phyloP scores from a whole-genome alignment of 2,888 invertebrate genomes.

The Dioctria linearis region DNA sequence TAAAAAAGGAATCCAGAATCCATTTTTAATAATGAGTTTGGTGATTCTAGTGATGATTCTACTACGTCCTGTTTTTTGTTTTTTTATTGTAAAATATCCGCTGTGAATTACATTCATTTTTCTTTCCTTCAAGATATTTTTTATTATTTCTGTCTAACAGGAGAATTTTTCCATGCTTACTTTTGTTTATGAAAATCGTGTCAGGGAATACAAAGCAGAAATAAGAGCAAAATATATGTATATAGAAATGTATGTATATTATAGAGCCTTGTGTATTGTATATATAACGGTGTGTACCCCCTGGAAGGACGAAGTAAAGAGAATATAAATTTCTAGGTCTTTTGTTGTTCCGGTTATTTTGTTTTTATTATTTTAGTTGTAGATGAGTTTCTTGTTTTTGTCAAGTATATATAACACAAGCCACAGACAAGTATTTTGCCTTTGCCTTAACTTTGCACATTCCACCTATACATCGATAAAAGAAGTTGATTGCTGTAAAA shows the following conservation, averaged over 20 bases:
- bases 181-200: constrained; percentile 18
- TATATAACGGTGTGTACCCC: not conserved
- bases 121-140: not conserved
- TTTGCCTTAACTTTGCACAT: not conserved
- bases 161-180: constrained; percentile 2
- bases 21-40: no score
- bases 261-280: not conserved
- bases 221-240: no score
- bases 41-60: no score
- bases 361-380: not conserved
- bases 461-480: not conserved
- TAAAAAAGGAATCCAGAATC: no score
- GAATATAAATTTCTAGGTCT: not conserved
- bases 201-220: constrained; percentile 5
- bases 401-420: not conserved
- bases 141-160: not conserved
- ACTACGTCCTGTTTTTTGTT: no score
- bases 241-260: not conserved
- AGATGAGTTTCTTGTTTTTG: constrained; percentile 1
- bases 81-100: not conserved
- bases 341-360: not conserved
- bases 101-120: constrained; percentile 8
- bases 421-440: not conserved
- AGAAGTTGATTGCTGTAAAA: not conserved
- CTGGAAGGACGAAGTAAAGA: not conserved